A percentile compares a stretch with the other conserved stretches of the same genome.
Conservation (phyloP, 2,797 vertebrate species). For the Parotocinclus haroldoi region DNA sequence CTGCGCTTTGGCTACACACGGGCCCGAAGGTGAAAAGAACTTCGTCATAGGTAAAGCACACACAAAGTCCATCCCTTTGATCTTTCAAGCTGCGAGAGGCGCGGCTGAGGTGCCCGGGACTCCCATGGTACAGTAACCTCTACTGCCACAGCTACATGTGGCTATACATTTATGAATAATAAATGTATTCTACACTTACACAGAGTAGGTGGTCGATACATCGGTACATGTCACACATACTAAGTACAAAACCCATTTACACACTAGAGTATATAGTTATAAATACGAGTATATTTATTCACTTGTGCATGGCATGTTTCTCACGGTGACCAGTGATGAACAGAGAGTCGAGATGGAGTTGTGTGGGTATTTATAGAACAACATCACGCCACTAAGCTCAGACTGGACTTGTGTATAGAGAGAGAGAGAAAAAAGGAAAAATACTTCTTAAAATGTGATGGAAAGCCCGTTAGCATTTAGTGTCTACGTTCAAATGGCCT, state of each 20-base stretch:
- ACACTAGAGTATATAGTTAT: slow-evolving; percentile 45
- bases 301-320: slow-evolving; percentile 42
- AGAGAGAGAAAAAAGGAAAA: slow-evolving; percentile 11
- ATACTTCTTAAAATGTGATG: slow-evolving; percentile 7
- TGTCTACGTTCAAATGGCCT: slow-evolving; percentile 61
- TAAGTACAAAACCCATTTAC: slow-evolving; percentile 46
- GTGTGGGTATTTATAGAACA: slow-evolving; percentile 35
- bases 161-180: slow-evolving; percentile 73
- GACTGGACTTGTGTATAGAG: not conserved
- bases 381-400: slow-evolving; percentile 21
- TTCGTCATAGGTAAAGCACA: slow-evolving; percentile 54
- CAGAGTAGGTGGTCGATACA: slow-evolving; percentile 77
- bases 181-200: slow-evolving; percentile 63
- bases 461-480: slow-evolving; percentile 16
- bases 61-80: slow-evolving; percentile 58
- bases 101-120: slow-evolving; percentile 21
- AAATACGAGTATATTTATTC: slow-evolving; percentile 47
- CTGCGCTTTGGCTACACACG: slow-evolving; percentile 66
- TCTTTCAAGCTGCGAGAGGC: slow-evolving; percentile 54
- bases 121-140: slow-evolving; percentile 28
- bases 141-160: slow-evolving; percentile 60
- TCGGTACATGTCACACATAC: slow-evolving; percentile 49
- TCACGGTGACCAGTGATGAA: slow-evolving; percentile 35
- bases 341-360: slow-evolving; percentile 36
- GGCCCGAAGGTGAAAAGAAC: slow-evolving; percentile 41